Conservation (phyloP, 2,888 invertebrate species). For the Prenolepis imparis region DNA sequence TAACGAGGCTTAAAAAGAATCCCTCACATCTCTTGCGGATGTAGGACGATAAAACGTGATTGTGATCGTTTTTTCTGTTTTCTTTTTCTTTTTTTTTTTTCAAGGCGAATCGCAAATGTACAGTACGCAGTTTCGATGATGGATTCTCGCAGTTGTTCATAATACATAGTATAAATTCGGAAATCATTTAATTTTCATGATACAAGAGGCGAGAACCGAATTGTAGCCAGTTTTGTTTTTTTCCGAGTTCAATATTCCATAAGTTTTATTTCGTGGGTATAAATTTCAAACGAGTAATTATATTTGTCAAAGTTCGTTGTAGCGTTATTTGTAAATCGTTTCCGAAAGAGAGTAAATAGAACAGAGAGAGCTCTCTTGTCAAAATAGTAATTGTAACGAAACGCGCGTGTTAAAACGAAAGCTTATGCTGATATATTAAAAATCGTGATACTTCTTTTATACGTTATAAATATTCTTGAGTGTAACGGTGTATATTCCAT, state of each 20-base stretch:
- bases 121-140: slow-evolving; percentile 69
- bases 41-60: slow-evolving; percentile 14
- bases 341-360: not conserved
- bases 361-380: not conserved
- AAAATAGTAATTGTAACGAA: not conserved
- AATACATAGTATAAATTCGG: not conserved
- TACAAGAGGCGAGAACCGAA: not conserved
- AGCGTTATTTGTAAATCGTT: not conserved
- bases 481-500: slow-evolving; percentile 1
- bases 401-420: not conserved
- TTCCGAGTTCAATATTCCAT: not conserved
- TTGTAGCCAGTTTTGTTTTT: slow-evolving; percentile 19
- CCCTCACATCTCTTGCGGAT: not conserved
- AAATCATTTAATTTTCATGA: slow-evolving; percentile 1
- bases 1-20: not conserved
- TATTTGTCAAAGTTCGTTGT: not conserved
- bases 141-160: slow-evolving; percentile 49
- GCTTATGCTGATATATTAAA: not conserved
- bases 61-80: slow-evolving; percentile 3
- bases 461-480: not conserved
- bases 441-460: slow-evolving; percentile 17
- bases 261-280: not conserved
- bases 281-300: not conserved
- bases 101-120: slow-evolving; percentile 61
- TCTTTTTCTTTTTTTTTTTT: not conserved